Base-by-base conservation (phyloP, 2,888 invertebrate genomes). In the Meteorus colon region DNA sequence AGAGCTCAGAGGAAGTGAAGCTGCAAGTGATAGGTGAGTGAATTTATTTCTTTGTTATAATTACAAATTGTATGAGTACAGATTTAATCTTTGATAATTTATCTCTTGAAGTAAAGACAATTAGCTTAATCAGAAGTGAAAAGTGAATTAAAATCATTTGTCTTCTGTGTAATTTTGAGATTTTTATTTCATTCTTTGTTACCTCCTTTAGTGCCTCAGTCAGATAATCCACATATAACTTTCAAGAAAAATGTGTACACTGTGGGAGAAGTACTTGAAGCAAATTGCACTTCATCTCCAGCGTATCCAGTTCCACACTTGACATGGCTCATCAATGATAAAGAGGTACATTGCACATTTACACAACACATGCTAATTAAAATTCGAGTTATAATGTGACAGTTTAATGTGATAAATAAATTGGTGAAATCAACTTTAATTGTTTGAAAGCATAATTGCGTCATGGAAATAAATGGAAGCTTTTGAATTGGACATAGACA, bases 21-120 rank as follows among this genome's bases (percentile, higher is more conserved):
- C 91, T 96, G 83, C 94, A 93, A 85, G 94, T 96, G 77, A 95
- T 96, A 90, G 94, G 96, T 96, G 90, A 93, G 95, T 62, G 16
- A 31, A 8, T 19, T 63, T 45, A 41, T 8, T 24, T 19, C 19
- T 34, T 69, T 51, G 69, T 45, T 24, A 62, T 34, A 60, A 34
- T 66, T 45, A 19, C 62, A 48, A 27, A 27, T 51, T 10, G 27
- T 45, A 8, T 34, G 34, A 8, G 27, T 59, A 5, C 16, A 14
- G 41, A 10, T 62, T 24, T 67, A 63, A 59, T 27, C 19, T 19
- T 6, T 12, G 24, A 31, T 55, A 69, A 27, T 69, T 45, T n/a
- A 41, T 55, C 16, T 51, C n/a, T 45, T 16, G 24, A 10, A 34
- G 14, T 19, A 48, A 27, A 62, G n/a, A 8, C 14, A 27, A 16